Conservation (phyloP, 2,888 invertebrate species). For the Campopleginae sp. region DNA sequence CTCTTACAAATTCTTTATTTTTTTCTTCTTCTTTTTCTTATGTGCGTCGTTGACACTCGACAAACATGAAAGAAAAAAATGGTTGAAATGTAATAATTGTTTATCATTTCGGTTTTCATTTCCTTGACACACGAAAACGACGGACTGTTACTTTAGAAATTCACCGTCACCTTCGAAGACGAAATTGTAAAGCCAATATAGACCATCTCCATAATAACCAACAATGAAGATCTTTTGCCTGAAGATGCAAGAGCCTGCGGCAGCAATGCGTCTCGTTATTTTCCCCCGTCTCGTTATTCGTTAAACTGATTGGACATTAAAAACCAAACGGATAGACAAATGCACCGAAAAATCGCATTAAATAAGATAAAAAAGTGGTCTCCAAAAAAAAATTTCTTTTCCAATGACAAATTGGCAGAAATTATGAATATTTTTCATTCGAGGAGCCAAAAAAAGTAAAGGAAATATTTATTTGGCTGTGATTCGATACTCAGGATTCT, state of each 20-base stretch:
- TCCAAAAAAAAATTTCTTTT: too few species aligned
- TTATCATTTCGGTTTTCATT: background rate
- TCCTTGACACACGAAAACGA: conserved; percentile 9
- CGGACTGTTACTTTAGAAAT: conserved; percentile 26
- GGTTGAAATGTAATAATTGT: background rate
- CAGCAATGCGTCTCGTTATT: conserved; percentile 33
- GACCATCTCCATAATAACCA: conserved; percentile 55
- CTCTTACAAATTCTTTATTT: background rate
- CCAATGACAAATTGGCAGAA: background rate
- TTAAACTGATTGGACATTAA: conserved; percentile 56
- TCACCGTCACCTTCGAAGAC: conserved; percentile 73
- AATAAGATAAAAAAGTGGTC: background rate
- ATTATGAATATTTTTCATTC: conserved; percentile 5
- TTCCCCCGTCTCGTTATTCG: conserved; percentile 32
- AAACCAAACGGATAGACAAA: conserved; percentile 84
- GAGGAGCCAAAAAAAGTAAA: conserved; percentile 17
- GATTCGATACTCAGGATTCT: conserved; percentile 77
- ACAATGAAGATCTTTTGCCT: conserved; percentile 73
- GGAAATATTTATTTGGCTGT: conserved; percentile 75
- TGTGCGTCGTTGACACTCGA: too few species aligned
- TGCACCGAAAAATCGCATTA: conserved; percentile 73
- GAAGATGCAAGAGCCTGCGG: conserved; percentile 60
- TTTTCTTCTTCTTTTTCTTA: background rate
- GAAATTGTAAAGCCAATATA: conserved; percentile 69
- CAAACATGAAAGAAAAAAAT: background rate